Evolutionary conservation across 2,888 invertebrate species (phyloP).

Genomic region (Drosophila flavopinicola): DNA sequence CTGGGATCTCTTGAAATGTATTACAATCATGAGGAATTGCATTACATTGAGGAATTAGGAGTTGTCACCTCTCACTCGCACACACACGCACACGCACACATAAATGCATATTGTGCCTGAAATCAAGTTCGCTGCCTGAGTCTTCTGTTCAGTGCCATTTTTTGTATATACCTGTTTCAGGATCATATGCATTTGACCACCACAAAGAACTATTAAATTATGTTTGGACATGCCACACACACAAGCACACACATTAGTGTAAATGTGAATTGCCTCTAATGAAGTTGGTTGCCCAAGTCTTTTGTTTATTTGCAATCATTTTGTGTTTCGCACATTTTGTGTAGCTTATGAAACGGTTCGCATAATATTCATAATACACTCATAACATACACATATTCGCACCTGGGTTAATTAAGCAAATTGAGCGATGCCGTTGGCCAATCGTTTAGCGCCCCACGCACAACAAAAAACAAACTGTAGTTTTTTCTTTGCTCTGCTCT

Average conservation of each 20-base stretch:
- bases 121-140: constrained; percentile 6
- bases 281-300: constrained; percentile 64
- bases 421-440: constrained; percentile 52
- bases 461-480: constrained; percentile 11
- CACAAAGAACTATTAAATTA: constrained; percentile 22
- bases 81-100: neutral
- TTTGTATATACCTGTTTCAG: too few species aligned
- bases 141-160: neutral
- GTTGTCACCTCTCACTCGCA: neutral
- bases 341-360: constrained; percentile 32
- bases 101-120: neutral
- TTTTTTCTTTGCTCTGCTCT: constrained; percentile 2
- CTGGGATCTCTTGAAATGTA: neutral
- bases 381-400: constrained; percentile 57
- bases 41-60: too few species aligned
- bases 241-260: neutral
- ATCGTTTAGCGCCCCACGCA: constrained; percentile 59
- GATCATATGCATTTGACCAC: constrained; percentile 14
- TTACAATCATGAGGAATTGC: too few species aligned
- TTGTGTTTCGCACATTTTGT: neutral
- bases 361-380: constrained; percentile 34
- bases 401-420: constrained; percentile 71
- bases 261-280: constrained; percentile 29
- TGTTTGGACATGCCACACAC: neutral
- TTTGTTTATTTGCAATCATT: constrained; percentile 27